These are phyloP conservation scores for Phylloscopus trochilus DNA, from an alignment of 2,113 vertebrate genomes.

Conservation along the genomic window DNA sequence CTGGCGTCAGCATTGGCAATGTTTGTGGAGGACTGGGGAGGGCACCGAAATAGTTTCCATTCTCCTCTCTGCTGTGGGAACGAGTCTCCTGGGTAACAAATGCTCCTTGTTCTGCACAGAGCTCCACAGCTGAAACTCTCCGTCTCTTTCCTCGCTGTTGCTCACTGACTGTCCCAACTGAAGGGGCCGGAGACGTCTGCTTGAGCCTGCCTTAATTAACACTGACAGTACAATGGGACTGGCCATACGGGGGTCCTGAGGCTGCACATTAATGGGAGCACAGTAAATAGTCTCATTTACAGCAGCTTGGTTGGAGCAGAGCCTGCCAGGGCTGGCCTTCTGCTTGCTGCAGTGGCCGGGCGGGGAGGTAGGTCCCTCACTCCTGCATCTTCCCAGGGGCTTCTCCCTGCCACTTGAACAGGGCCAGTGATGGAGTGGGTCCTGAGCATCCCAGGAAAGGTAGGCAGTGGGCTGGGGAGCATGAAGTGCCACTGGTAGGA, in stretches of 20 bases:
- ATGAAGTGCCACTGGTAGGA: accelerated
- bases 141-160: background rate
- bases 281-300: slow-evolving; percentile 11
- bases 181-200: background rate
- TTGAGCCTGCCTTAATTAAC: slow-evolving; percentile 25
- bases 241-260: background rate
- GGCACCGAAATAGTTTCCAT: slow-evolving; percentile 56
- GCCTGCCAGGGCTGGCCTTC: background rate
- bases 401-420: background rate
- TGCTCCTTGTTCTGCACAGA: slow-evolving; percentile 43
- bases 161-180: background rate
- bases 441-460: accelerated
- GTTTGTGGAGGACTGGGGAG: background rate
- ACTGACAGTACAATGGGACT: slow-evolving; percentile 11
- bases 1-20: slow-evolving; percentile 43
- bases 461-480: background rate
- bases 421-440: background rate
- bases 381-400: background rate
- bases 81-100: slow-evolving; percentile 54
- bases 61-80: slow-evolving; percentile 59
- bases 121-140: slow-evolving; percentile 6
- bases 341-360: background rate
- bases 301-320: background rate
- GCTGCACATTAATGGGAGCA: background rate
- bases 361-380: accelerated